Evolutionary conservation across 2,888 invertebrate genomes (phyloP).

Genomic region (Salticus scenicus): DNA sequence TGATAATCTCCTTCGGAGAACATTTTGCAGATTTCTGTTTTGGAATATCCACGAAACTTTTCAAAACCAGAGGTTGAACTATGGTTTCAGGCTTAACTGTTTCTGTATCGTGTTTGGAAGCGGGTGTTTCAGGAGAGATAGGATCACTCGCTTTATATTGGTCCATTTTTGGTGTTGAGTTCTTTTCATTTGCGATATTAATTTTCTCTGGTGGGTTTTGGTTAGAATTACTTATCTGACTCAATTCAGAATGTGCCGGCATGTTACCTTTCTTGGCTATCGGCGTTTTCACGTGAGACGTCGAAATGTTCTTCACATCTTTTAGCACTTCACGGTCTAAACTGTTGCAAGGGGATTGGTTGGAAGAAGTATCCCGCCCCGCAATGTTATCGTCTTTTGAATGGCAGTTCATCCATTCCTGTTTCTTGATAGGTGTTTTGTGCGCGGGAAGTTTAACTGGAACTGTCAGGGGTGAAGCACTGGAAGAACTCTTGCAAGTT

Average conservation of each 20-base stretch:
- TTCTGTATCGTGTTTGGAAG: conserved; percentile 11
- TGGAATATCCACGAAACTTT: conserved; percentile 39
- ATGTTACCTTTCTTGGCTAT: background rate
- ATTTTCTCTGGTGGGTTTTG: background rate
- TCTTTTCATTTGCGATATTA: too few species aligned
- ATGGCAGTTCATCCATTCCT: background rate
- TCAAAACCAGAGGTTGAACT: conserved; percentile 30
- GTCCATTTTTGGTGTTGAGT: background rate
- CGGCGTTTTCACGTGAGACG: background rate
- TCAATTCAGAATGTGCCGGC: background rate
- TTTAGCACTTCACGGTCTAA: background rate
- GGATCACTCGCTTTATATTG: conserved; percentile 27
- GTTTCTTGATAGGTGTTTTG: too few species aligned
- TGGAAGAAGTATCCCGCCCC: background rate
- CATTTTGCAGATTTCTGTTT: conserved; percentile 6
- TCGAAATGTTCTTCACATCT: conserved; percentile 3
- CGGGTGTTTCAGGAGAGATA: conserved; percentile 21
- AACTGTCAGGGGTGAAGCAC: background rate
- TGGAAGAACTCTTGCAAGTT: conserved; percentile 31
- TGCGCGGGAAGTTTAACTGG: conserved; percentile 10
- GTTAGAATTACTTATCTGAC: too few species aligned
- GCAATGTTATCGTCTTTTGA: background rate
- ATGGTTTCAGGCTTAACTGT: background rate
- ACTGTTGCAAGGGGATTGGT: background rate
- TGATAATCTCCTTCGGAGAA: conserved; percentile 73